Evolutionary conservation across 2,797 vertebrate species (phyloP), one percentile per base, ranked within the genome.

Genomic region (Falco columbarius): DNA sequence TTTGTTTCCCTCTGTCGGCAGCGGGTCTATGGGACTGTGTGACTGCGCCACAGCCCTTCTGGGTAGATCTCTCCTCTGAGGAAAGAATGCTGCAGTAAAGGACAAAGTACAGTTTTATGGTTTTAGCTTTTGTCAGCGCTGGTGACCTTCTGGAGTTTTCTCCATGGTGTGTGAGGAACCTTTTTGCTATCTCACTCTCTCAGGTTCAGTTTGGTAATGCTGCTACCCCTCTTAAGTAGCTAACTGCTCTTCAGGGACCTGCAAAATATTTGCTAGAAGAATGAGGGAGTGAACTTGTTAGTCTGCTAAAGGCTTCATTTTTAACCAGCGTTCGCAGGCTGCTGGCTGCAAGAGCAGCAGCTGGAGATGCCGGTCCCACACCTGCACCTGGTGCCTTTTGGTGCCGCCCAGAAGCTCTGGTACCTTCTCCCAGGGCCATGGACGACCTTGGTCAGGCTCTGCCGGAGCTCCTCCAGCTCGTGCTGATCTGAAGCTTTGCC

Each of bases 301-400:
- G 27, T 59, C 49, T 72, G 40, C 58, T 65, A 26, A 30, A 38
- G 30, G 47, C 34, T 68, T 61, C 4, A 36, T 85, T 86, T 16
- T 16, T 58, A 51, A 27, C 9, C 15, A 67, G 51, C 20, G 2
- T 6, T 32, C 34, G 4, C 32, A 75, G 49, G 38, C 42, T 55
- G 52, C 47, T 77, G 91, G 47, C 77, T 54, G 55, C 67, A 73
- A 56, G 32, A 92, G 30, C 0, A 65, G 74, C 22, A 24, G 62
- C 22, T 10, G 32, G 63, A 80, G 67, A 5, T 30, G 23, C 34
- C 46, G 58, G 58, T 23, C 10, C 38, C 56, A n/a, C 52, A 63
- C 30, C 63, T 76, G 73, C 0, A 0, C 52, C 40, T 7, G 6
- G 10, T 30, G 3, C 1, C 0, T 24, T 49, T 44, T 21, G 32